Base-by-base conservation (phyloP, 2,797 vertebrate genomes). In the Melanitta fusca region DNA sequence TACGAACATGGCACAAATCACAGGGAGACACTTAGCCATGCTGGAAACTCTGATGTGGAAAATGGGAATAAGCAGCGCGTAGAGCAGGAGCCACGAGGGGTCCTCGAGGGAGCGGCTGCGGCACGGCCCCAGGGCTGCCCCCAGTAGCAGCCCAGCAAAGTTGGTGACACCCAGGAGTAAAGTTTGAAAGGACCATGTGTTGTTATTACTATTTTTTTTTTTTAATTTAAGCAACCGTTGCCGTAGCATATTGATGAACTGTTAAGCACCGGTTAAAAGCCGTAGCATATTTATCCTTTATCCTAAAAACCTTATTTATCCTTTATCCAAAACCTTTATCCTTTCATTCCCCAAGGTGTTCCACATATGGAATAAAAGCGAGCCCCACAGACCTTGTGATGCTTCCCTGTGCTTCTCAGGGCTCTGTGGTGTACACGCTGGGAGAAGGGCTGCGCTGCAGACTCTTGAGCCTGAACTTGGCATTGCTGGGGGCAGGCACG, bases 371-470 rank as follows among this genome's bases (percentile, higher is more conserved):
- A 45, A 19, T 34, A 64, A 61, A 80, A 56, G 25, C 4, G 5
- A 54, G 87, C 6, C 13, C 1, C 3, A n/a, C 5, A 25, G 54
- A 1, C 8, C 11, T 3, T 7, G 57, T 28, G 58, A 7, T 39
- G 0, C 18, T 28, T 68, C 22, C 11, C 65, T 41, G 1, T 11
- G 4, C 32, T 30, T 18, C 11, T 24, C 16, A 11, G 18, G 14
- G 3, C 56, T 49, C 22, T 34, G 21, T 2, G 8, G 25, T 1
- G 2, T 1, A 2, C 0, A 0, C 2, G 0, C 17, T 14, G 8
- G 41, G 24, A 61, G 7, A 38, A 10, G 7, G 2, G 16, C 61
- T 65, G 36, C 16, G 0, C 49, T 39, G 4, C 30, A 36, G 47
- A 20, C 72, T 15, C 66, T 10, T 5, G 22, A 27, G 20, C 24